Conservation (phyloP, 2,113 vertebrate genomes). For the Bombycilla garrulus region DNA sequence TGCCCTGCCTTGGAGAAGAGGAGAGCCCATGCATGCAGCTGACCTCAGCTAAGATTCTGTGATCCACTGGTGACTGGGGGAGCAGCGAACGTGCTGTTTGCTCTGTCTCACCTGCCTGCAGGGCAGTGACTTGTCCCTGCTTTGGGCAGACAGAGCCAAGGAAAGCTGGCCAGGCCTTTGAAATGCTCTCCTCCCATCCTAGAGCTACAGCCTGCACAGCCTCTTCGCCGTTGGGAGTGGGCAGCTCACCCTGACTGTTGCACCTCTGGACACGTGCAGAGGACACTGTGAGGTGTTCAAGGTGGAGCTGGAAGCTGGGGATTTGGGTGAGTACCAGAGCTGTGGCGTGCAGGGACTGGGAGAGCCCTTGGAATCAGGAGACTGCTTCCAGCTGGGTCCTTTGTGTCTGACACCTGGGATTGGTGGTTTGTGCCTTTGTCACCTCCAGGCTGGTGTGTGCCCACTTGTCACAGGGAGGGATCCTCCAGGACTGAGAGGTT, state of each 20-base stretch:
- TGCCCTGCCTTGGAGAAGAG: not conserved
- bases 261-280: conserved; percentile 65
- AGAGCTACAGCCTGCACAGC: conserved; percentile 69
- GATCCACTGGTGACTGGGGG: not conserved
- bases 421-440: not conserved
- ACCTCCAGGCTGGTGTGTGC: not conserved
- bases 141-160: not conserved
- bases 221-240: conserved; percentile 68
- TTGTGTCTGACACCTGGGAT: not conserved
- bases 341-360: not conserved
- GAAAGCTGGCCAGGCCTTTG: not conserved
- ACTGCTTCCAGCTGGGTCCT: not conserved
- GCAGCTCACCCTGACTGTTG: conserved; percentile 66
- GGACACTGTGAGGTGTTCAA: conserved; percentile 66
- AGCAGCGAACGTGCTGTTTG: not conserved
- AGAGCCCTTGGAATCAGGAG: not conserved
- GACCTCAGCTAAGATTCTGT: not conserved
- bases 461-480: not conserved
- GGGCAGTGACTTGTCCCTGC: not conserved
- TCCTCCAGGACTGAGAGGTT: not conserved
- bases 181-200: not conserved
- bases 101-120: not conserved
- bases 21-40: not conserved
- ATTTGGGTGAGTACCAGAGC: conserved; percentile 66
- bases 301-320: conserved; percentile 70